Conservation (phyloP, 2,888 invertebrate genomes). For the Escarpia spicata region DNA sequence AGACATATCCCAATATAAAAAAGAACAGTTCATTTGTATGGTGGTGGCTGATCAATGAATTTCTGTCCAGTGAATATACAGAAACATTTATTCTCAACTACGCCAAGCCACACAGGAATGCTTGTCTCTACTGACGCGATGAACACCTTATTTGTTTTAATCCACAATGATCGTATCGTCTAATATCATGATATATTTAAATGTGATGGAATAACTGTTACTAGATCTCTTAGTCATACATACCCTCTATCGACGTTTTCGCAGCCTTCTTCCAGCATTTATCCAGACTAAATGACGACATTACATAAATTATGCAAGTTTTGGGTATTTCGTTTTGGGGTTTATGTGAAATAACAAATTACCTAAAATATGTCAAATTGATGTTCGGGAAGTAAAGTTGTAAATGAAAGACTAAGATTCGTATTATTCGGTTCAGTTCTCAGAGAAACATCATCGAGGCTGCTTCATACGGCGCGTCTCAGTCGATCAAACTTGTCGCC, state of each 20-base stretch:
- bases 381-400: neutral
- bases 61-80: too few relatives aligned
- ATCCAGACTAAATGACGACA: neutral
- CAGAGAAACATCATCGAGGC: constrained; percentile 89
- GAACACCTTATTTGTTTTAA: too few relatives aligned
- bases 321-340: neutral
- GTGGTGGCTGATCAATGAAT: too few relatives aligned
- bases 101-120: too few relatives aligned
- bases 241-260: too few relatives aligned
- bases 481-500: constrained; percentile 82
- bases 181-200: neutral
- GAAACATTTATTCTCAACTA: too few relatives aligned
- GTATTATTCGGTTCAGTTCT: constrained; percentile 69
- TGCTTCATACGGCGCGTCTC: constrained; percentile 86
- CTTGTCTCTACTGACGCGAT: too few relatives aligned
- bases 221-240: too few relatives aligned
- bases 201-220: neutral
- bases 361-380: neutral
- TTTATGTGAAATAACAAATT: too few relatives aligned
- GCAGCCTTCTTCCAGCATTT: too few relatives aligned
- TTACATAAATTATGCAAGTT: neutral
- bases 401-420: neutral
- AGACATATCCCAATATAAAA: neutral
- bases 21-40: too few relatives aligned
- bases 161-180: too few relatives aligned